Evolutionary conservation across 2,113 vertebrate genomes (phyloP).

Genomic region (Vidua chalybeata): DNA sequence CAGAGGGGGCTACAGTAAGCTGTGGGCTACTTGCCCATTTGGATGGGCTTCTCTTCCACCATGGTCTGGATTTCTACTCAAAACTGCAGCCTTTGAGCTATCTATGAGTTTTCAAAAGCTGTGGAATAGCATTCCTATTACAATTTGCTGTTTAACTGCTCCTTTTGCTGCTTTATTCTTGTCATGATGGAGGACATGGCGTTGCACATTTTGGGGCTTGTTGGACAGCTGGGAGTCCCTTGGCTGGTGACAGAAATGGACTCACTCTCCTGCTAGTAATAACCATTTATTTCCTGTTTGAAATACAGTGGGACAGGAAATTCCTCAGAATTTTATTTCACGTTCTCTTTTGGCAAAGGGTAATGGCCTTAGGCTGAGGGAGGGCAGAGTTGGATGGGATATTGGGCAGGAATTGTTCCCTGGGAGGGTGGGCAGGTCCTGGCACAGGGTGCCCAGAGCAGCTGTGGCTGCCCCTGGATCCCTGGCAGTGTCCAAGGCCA

Average conservation of each 20-base stretch:
- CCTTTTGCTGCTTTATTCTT: background rate
- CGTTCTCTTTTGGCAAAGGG: background rate
- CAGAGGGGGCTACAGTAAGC: background rate
- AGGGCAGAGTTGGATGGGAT: accelerated
- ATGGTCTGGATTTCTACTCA: background rate
- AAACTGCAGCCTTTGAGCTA: background rate
- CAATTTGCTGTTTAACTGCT: background rate
- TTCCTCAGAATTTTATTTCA: background rate
- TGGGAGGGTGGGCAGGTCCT: accelerated
- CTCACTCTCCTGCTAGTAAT: background rate
- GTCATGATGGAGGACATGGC: background rate
- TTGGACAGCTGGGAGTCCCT: background rate
- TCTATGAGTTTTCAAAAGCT: background rate
- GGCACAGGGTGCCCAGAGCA: background rate
- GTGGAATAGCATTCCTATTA: background rate
- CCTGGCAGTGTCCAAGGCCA: background rate
- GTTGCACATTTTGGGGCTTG: background rate
- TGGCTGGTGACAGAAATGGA: background rate
- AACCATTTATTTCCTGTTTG: background rate
- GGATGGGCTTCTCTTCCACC: background rate
- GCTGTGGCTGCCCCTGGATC: background rate
- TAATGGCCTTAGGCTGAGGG: background rate
- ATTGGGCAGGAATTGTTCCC: background rate
- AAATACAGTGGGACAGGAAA: background rate
- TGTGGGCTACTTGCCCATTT: background rate